Percentiles rank a stretch among this genome's conserved stretches.
These are phyloP conservation scores for Oscheius myriophilus DNA, from an alignment of 2,888 invertebrate genomes.

Conservation along the genomic window DNA sequence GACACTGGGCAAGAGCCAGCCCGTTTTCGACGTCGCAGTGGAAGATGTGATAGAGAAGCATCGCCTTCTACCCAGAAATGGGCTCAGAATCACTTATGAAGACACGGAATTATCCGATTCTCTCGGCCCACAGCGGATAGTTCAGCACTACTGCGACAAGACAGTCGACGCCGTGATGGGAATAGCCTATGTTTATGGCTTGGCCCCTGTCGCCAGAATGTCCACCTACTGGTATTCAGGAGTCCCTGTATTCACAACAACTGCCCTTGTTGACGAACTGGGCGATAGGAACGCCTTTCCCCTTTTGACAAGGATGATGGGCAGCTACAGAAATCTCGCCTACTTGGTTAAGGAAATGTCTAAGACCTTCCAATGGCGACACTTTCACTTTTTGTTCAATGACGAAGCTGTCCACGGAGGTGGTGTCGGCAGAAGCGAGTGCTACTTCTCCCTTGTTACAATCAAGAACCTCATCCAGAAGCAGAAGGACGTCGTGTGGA, in stretches of 20 bases:
- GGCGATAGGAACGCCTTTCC: conserved; percentile 79
- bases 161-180: conserved; percentile 84
- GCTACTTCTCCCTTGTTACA: conserved; percentile 64
- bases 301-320: conserved; percentile 85
- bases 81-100: conserved; percentile 56
- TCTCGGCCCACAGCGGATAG: conserved; percentile 65
- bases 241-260: conserved; percentile 83
- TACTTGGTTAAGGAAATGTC: conserved; percentile 53
- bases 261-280: conserved; percentile 83
- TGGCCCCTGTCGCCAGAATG: conserved; percentile 81
- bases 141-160: conserved; percentile 63
- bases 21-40: conserved; percentile 68
- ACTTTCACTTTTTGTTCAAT: conserved; percentile 76
- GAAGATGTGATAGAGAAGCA: conserved; percentile 59
- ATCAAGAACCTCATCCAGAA: conserved; percentile 64
- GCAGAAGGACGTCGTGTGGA: conserved; percentile 63
- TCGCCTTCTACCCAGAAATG: conserved; percentile 44
- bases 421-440: conserved; percentile 65
- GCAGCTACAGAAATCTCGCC: conserved; percentile 76
- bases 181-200: conserved; percentile 86
- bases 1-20: conserved; percentile 61
- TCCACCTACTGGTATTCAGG: conserved; percentile 73
- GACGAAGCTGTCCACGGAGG: conserved; percentile 51
- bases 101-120: conserved; percentile 65
- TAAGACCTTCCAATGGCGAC: conserved; percentile 73